These are phyloP conservation scores for Corythornis madagascariensis DNA, from an alignment of 2,113 vertebrate species.

Conservation along the genomic window DNA sequence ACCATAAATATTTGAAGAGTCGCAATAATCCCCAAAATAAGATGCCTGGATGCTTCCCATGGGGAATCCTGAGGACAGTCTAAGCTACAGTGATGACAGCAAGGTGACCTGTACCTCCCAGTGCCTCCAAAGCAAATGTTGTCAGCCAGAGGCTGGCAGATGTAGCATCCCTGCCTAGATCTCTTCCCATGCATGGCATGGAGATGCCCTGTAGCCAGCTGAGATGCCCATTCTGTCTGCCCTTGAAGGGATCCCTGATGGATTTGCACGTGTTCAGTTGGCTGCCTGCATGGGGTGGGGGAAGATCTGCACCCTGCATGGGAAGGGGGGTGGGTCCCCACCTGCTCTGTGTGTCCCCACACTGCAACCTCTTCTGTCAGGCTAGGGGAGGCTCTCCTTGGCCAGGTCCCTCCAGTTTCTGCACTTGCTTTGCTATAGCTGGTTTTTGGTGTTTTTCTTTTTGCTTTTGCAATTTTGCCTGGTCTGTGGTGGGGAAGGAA, in stretches of 20 bases:
- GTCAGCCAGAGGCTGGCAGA: not conserved
- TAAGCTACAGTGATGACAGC: not conserved
- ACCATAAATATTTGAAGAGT: not conserved
- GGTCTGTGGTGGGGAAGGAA: not conserved
- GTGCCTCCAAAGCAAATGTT: not conserved
- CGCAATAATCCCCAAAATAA: not conserved
- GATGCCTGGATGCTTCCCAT: not conserved
- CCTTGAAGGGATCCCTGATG: not conserved
- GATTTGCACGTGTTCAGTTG: not conserved
- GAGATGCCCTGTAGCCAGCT: not conserved
- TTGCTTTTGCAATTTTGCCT: not conserved
- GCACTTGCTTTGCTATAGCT: not conserved
- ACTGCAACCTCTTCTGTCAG: not conserved
- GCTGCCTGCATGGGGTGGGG: not conserved
- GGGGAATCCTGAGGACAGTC: not conserved
- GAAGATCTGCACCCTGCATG: accelerated
- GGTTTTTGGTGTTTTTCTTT: accelerated
- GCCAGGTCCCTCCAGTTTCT: not conserved
- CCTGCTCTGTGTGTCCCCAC: not conserved
- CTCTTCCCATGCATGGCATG: not conserved
- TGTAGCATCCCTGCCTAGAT: not conserved
- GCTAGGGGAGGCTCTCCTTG: not conserved
- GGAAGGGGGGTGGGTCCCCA: not conserved
- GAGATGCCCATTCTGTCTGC: not conserved
- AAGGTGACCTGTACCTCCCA: not conserved